Base-by-base conservation (phyloP, 2,888 invertebrate genomes). In the Phasia obesa region DNA sequence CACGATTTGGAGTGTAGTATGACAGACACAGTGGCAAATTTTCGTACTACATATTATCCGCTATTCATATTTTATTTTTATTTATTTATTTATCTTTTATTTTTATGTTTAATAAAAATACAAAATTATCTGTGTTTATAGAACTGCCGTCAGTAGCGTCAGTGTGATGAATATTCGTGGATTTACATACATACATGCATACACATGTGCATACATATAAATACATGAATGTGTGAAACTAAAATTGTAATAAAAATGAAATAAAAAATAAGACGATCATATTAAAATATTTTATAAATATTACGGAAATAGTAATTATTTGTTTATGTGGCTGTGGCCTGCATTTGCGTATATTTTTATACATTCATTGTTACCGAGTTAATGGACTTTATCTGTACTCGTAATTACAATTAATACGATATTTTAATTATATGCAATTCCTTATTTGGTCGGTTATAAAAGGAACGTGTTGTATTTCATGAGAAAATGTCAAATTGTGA, bases 301-400 rank as follows among this genome's bases (percentile, higher is more conserved):
- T 77, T 60, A 69, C 69, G 76, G 76, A 77, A 69, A 77, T 69
- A 60, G 60, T 60, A 42, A 53, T 69, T 69, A 51, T 53, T 77
- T 53, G n/a, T 55, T 64, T 35, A 11, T 35, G 2, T 35, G 53
- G 13, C 38, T 67, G 23, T 25, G 53, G 53, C 23, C 67, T 67
- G 38, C 38, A 49, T 60, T 60, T 42, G 21, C 35, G 35, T 35
- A 11, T 35, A 35, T 11, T 35, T 35, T 5, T 35, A 11, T 35
- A 55, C 17, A 55, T 49, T 19, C 49, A 49, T 19, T 49, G 47
- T 47, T 44, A 31, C 27, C 23, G 62, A 64, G 62, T 64, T 64
- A 47, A 47, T 64, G 62, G 62, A 64, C 62, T 64, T 64, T 64
- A 64, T 64, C 62, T 64, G 15, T 64, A 47, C 47, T 65, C 19